Conservation (phyloP, 1,140 invertebrate genomes). For the Hypothenemus hampei region DNA sequence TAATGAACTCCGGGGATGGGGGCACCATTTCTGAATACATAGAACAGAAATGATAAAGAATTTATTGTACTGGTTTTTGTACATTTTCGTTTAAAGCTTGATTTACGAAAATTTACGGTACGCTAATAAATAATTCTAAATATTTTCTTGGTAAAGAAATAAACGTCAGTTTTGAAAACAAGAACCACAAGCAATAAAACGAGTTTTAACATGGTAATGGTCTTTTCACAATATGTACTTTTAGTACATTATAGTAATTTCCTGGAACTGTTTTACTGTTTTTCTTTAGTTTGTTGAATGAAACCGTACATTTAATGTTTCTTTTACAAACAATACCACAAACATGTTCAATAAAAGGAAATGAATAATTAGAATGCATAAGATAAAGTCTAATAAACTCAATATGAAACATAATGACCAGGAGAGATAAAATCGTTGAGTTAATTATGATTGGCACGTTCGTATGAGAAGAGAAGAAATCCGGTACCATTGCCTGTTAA, state of each 20-base stretch:
- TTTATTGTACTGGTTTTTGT: background rate
- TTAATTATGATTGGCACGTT: too few species aligned
- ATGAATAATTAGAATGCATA: too few species aligned
- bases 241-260: constrained; percentile 1
- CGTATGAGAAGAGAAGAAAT: too few species aligned
- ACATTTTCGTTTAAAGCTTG: background rate
- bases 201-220: background rate
- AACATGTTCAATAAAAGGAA: too few species aligned
- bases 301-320: too few species aligned
- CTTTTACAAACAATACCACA: too few species aligned
- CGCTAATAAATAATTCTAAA: background rate
- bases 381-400: too few species aligned
- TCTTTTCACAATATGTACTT: constrained; percentile 2
- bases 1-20: constrained; percentile 20
- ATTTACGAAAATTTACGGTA: background rate
- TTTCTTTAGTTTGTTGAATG: too few species aligned
- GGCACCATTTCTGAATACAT: constrained; percentile 13
- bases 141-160: background rate
- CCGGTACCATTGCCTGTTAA: too few species aligned
- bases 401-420: too few species aligned
- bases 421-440: too few species aligned
- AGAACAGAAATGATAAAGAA: background rate
- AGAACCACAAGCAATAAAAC: background rate
- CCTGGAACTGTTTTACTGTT: too few species aligned
- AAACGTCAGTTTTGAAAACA: background rate